phyloP scores from a whole-genome alignment of 1,140 invertebrate species.

The Halictus rubicundus region DNA sequence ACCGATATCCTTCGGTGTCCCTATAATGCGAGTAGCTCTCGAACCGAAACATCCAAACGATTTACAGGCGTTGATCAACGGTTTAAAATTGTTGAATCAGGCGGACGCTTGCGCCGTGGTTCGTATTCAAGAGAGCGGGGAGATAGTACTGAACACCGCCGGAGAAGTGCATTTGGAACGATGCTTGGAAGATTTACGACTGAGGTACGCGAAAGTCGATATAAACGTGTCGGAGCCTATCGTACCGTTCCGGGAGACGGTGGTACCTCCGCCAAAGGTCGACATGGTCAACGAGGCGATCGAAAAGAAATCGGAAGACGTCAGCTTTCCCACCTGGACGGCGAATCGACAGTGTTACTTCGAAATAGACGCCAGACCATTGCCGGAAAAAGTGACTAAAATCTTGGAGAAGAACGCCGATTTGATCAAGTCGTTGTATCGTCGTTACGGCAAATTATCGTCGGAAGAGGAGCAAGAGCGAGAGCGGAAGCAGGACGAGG shows the following conservation, averaged over 20 bases:
- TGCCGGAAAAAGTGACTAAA: constrained; percentile 88
- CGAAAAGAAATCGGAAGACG: constrained; percentile 82
- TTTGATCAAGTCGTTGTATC: constrained; percentile 82
- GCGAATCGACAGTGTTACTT: constrained; percentile 88
- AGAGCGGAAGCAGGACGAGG: background rate
- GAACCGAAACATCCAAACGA: constrained; percentile 93
- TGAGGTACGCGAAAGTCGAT: constrained; percentile 92
- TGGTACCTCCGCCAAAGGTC: constrained; percentile 90
- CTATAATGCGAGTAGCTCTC: constrained; percentile 97
- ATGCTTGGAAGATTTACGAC: constrained; percentile 93
- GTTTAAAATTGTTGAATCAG: constrained; percentile 91
- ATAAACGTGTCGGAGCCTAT: constrained; percentile 96
- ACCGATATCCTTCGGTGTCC: constrained; percentile 88
- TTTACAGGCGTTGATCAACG: constrained; percentile 90
- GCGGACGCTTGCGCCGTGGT: constrained; percentile 97
- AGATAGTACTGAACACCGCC: constrained; percentile 97
- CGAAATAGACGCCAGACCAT: constrained; percentile 88
- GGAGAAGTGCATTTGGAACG: constrained; percentile 98
- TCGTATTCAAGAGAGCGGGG: constrained; percentile 94
- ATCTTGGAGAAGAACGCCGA: constrained; percentile 85
- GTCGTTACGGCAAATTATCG: constrained; percentile 72
- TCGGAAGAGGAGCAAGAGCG: constrained; percentile 44
- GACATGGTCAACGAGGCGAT: constrained; percentile 96
- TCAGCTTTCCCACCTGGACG: constrained; percentile 83
- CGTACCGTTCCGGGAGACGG: constrained; percentile 97